Conservation (phyloP, 2,888 invertebrate species). For the Nemoura dubitans region DNA sequence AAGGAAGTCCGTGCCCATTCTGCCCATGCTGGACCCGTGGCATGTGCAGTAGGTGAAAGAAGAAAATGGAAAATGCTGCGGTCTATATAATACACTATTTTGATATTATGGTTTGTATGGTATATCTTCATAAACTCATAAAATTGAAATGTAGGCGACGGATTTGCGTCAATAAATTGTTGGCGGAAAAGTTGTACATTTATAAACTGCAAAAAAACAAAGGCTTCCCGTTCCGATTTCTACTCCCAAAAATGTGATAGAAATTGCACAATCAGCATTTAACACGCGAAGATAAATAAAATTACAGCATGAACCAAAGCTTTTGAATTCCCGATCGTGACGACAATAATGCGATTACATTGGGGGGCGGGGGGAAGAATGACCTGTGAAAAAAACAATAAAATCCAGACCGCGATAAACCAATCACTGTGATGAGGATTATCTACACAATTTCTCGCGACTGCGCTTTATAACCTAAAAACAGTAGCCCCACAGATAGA, state of each 20-base stretch:
- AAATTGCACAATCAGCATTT: constrained; percentile 5
- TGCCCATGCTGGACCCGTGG: neutral
- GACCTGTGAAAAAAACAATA: neutral
- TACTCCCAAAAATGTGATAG: neutral
- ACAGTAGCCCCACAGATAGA: too few species aligned
- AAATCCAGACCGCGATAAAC: neutral
- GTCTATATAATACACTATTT: neutral
- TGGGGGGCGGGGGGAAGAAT: neutral
- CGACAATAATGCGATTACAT: neutral
- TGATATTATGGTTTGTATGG: too few species aligned
- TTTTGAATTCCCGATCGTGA: neutral
- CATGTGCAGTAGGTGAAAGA: neutral
- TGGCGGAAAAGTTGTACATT: neutral
- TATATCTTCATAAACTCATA: neutral
- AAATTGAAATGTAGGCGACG: neutral
- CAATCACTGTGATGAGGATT: neutral
- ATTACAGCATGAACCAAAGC: neutral
- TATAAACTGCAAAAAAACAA: neutral
- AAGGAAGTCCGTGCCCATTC: neutral
- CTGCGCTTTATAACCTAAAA: neutral
- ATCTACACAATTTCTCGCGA: neutral
- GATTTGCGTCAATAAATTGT: neutral
- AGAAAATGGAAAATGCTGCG: neutral
- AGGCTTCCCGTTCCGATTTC: neutral
- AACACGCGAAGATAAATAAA: constrained; percentile 7